Conservation (phyloP, 2,888 invertebrate species). For the Amiota communis region DNA sequence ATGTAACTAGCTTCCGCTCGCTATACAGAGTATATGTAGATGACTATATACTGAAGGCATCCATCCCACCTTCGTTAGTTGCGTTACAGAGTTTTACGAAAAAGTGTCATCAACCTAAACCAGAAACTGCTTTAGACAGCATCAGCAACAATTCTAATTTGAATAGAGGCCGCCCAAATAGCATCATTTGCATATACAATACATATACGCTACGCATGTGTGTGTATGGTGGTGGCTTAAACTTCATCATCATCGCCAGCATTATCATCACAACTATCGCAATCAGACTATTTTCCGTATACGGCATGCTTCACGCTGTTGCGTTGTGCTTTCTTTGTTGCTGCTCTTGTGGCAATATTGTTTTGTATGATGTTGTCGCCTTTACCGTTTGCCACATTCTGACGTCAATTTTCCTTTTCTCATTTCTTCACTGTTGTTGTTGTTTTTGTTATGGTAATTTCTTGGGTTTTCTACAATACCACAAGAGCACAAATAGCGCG, state of each 20-base stretch:
- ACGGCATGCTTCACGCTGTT: no score
- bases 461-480: neutral
- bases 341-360: neutral
- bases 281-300: no score
- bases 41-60: no score
- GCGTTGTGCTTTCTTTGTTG: neutral
- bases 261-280: neutral
- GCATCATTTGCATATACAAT: constrained; percentile 6
- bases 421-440: no score
- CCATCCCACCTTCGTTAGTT: no score
- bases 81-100: no score
- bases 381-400: neutral
- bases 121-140: no score
- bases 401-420: constrained; percentile 16
- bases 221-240: neutral
- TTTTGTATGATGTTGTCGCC: no score
- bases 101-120: no score
- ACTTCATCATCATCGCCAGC: neutral
- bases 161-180: neutral
- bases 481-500: no score
- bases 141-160: neutral
- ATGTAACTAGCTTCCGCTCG: no score
- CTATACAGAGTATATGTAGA: no score
- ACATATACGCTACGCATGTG: neutral
- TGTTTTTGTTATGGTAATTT: constrained; percentile 13